Percentiles rank a stretch among this genome's conserved stretches.
Conservation (phyloP, 2,888 invertebrate genomes). For the Cyaniris semiargus region DNA sequence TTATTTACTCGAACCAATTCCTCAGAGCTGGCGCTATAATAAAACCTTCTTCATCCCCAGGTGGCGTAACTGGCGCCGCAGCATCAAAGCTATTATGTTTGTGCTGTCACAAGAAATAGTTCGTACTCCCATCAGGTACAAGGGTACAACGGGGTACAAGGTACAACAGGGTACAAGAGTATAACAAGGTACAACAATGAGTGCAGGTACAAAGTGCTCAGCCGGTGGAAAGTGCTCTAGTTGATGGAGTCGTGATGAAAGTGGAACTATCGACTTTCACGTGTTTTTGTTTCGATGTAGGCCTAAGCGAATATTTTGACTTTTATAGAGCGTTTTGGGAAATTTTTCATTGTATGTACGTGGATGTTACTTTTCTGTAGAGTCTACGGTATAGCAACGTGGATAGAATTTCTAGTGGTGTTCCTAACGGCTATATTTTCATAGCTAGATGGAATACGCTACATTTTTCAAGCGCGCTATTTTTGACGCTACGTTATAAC, state of each 20-base stretch:
- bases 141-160: background rate
- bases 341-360: no score
- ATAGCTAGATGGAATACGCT: no score
- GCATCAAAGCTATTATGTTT: background rate
- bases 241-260: constrained; percentile 50
- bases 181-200: constrained; percentile 47
- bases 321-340: background rate
- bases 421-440: no score
- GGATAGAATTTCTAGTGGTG: no score
- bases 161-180: background rate
- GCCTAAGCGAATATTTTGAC: background rate
- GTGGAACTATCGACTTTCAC: constrained; percentile 43
- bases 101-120: constrained; percentile 6
- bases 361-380: no score
- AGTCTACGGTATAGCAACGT: no score
- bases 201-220: constrained; percentile 53
- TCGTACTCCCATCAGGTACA: background rate
- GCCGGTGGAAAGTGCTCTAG: constrained; percentile 53
- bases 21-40: background rate
- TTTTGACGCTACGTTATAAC: no score
- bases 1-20: no score
- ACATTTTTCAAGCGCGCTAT: no score
- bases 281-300: background rate
- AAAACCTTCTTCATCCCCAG: background rate
- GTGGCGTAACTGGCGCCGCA: background rate